These are phyloP conservation scores for Minunthozetes semirufus DNA, from an alignment of 2,888 invertebrate species.

Conservation along the genomic window DNA sequence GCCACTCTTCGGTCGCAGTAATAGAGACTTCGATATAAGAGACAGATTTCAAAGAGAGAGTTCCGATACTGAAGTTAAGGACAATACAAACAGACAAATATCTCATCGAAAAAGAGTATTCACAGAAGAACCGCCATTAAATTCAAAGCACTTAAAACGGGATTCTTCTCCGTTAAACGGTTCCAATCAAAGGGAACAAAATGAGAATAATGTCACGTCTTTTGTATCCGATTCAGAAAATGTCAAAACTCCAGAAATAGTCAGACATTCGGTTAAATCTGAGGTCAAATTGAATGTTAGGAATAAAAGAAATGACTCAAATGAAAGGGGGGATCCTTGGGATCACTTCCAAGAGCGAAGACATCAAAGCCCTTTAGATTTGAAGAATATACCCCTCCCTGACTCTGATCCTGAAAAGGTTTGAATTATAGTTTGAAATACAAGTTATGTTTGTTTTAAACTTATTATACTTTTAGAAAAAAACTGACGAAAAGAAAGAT, in stretches of 20 bases:
- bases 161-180: neutral
- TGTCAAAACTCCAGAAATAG: neutral
- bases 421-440: neutral
- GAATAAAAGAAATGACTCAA: neutral
- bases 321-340: neutral
- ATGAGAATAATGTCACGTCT: neutral
- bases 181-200: neutral
- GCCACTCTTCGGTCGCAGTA: neutral
- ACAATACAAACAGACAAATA: neutral
- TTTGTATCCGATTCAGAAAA: neutral
- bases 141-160: neutral
- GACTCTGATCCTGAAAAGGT: neutral
- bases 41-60: neutral
- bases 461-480: neutral
- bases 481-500: neutral
- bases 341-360: neutral
- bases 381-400: slow-evolving; percentile 2
- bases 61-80: neutral
- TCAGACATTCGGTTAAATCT: neutral
- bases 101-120: neutral
- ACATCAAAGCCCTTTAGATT: neutral
- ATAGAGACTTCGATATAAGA: neutral
- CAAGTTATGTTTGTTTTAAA: neutral
- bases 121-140: slow-evolving; percentile 2
- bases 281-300: neutral